These are phyloP conservation scores for Rhysida immarginata DNA, from an alignment of 1,140 invertebrate species.

Conservation along the genomic window DNA sequence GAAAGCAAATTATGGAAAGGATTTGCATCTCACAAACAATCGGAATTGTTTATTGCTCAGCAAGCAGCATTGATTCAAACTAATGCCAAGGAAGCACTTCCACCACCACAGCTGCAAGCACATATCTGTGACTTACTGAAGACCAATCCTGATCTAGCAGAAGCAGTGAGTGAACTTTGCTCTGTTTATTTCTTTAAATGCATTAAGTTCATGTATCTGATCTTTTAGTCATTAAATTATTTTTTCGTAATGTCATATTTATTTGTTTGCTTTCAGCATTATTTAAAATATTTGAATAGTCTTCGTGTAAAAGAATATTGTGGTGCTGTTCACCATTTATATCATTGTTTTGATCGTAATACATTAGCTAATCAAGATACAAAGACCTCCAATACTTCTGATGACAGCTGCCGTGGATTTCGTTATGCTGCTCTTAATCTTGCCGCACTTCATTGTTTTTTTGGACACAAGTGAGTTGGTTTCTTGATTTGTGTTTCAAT, in stretches of 20 bases:
- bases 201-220: no score
- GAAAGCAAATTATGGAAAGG: neutral
- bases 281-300: slow-evolving; percentile 77
- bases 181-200: no score
- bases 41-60: slow-evolving; percentile 69
- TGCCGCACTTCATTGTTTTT: slow-evolving; percentile 68
- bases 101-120: slow-evolving; percentile 55
- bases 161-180: slow-evolving; percentile 47
- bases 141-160: slow-evolving; percentile 63
- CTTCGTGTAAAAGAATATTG: slow-evolving; percentile 71
- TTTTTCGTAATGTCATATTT: neutral
- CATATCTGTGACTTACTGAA: slow-evolving; percentile 58
- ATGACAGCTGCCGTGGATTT: slow-evolving; percentile 55
- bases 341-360: slow-evolving; percentile 68
- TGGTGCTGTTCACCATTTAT: slow-evolving; percentile 62
- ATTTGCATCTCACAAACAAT: slow-evolving; percentile 40
- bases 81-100: slow-evolving; percentile 58
- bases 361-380: slow-evolving; percentile 30
- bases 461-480: slow-evolving; percentile 56
- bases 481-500: no score
- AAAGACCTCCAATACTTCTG: slow-evolving; percentile 29
- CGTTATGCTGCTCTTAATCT: slow-evolving; percentile 79
- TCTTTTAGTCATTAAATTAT: no score
- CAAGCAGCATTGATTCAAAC: slow-evolving; percentile 63
- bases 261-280: slow-evolving; percentile 49